These are phyloP conservation scores for Oryzias dopingdopingensis DNA, from an alignment of 2,797 vertebrate genomes.

Conservation along the genomic window DNA sequence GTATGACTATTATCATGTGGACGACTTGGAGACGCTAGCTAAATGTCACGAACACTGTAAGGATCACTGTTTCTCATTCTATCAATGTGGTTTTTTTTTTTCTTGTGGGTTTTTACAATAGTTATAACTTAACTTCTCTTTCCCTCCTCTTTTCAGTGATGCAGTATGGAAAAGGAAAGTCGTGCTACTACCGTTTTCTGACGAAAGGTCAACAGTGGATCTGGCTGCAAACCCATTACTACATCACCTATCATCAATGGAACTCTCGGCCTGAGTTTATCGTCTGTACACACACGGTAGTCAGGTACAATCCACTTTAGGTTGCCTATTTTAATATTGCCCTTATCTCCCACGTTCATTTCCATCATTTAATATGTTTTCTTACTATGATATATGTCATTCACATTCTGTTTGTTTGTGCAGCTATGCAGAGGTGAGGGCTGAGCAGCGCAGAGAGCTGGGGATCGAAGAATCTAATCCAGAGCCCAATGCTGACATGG, in stretches of 20 bases:
- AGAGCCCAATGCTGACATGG: slow-evolving; percentile 87
- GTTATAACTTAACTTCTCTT: slow-evolving; percentile 3
- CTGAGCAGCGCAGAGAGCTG: slow-evolving; percentile 80
- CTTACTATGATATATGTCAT: not conserved
- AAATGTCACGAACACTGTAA: slow-evolving; percentile 98
- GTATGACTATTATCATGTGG: slow-evolving; percentile 99
- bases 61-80: slow-evolving; percentile 48
- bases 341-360: not conserved
- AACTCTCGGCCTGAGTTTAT: slow-evolving; percentile 98
- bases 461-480: slow-evolving; percentile 87
- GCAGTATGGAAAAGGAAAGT: slow-evolving; percentile 98
- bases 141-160: slow-evolving; percentile 80
- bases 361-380: not conserved
- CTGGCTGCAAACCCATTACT: slow-evolving; percentile 97
- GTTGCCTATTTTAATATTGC: not conserved
- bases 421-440: slow-evolving; percentile 84
- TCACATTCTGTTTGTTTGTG: not conserved
- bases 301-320: slow-evolving; percentile 79
- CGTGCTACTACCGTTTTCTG: slow-evolving; percentile 97
- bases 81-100: not conserved
- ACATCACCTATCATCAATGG: slow-evolving; percentile 99
- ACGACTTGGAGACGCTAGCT: slow-evolving; percentile 95
- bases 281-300: slow-evolving; percentile 96
- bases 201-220: slow-evolving; percentile 99
- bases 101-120: slow-evolving; percentile 7